These are phyloP conservation scores for Dolichopus griseipennis DNA, from an alignment of 2,888 invertebrate genomes.

Conservation along the genomic window DNA sequence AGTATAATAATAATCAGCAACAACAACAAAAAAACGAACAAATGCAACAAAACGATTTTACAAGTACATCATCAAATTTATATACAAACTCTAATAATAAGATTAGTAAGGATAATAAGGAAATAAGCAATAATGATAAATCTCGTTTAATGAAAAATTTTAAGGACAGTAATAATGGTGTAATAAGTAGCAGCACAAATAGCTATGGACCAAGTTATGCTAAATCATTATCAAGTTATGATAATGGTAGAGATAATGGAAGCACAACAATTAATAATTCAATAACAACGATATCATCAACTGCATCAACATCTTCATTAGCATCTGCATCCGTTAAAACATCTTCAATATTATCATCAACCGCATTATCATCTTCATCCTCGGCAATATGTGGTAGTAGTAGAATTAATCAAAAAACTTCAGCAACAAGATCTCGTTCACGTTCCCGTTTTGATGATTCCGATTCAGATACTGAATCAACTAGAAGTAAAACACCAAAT, in stretches of 20 bases:
- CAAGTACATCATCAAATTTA: slow-evolving; percentile 13
- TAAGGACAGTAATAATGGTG: slow-evolving; percentile 13
- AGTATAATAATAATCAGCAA: slow-evolving; percentile 3
- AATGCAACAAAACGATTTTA: slow-evolving; percentile 10
- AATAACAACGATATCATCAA: slow-evolving; percentile 16
- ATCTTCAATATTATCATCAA: slow-evolving; percentile 26
- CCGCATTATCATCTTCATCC: slow-evolving; percentile 38
- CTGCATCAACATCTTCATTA: slow-evolving; percentile 18
- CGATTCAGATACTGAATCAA: slow-evolving; percentile 39
- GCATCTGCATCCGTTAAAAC: slow-evolving; percentile 21
- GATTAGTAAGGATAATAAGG: slow-evolving; percentile 22
- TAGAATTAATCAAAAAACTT: slow-evolving; percentile 38
- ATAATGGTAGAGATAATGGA: not conserved
- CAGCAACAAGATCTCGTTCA: slow-evolving; percentile 25
- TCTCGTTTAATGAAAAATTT: slow-evolving; percentile 8
- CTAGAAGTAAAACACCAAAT: slow-evolving; percentile 28
- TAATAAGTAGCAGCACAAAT: slow-evolving; percentile 12
- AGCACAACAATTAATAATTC: slow-evolving; percentile 9
- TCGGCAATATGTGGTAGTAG: slow-evolving; percentile 39
- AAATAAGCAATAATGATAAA: slow-evolving; percentile 19
- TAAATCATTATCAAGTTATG: slow-evolving; percentile 14
- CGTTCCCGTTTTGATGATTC: slow-evolving; percentile 32
- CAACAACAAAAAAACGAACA: slow-evolving; percentile 22
- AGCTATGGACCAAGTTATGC: slow-evolving; percentile 23
- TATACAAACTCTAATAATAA: slow-evolving; percentile 18